phyloP scores from a whole-genome alignment of 2,797 vertebrate species.

The Cyclura pinguis region DNA sequence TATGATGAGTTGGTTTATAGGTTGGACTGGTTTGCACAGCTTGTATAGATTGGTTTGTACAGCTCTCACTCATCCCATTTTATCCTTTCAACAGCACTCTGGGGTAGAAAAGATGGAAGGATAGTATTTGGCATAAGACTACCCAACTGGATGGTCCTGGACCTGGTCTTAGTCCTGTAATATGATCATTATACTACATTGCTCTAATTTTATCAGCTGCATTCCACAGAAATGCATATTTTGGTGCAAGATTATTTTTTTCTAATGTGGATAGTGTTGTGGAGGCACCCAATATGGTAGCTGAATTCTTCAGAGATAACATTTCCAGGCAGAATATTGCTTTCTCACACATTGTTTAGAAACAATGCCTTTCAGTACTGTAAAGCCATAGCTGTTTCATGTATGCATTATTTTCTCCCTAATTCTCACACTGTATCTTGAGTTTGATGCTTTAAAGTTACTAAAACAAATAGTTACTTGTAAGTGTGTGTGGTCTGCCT shows the following conservation, averaged over 20 bases:
- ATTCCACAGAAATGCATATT: neutral
- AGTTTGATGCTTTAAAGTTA: neutral
- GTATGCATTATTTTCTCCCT: neutral
- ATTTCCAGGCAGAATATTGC: neutral
- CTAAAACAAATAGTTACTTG: neutral
- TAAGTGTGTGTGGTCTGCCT: neutral
- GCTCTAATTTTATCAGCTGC: too few species aligned
- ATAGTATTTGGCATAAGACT: too few species aligned
- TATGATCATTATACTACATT: too few species aligned
- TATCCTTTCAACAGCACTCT: too few species aligned
- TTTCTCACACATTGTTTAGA: neutral
- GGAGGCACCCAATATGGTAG: neutral
- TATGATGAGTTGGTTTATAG: too few species aligned
- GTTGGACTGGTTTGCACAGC: too few species aligned
- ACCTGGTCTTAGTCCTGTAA: too few species aligned
- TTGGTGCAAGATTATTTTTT: neutral
- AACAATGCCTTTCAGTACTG: neutral
- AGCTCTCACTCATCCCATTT: too few species aligned
- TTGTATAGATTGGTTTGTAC: too few species aligned
- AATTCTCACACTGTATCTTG: neutral
- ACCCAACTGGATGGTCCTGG: too few species aligned
- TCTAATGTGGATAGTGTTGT: neutral
- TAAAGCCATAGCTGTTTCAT: neutral
- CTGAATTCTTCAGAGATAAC: neutral
- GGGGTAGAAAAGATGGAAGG: too few species aligned